Base-by-base conservation (phyloP, 2,113 vertebrate genomes). In the Orcinus orca region DNA sequence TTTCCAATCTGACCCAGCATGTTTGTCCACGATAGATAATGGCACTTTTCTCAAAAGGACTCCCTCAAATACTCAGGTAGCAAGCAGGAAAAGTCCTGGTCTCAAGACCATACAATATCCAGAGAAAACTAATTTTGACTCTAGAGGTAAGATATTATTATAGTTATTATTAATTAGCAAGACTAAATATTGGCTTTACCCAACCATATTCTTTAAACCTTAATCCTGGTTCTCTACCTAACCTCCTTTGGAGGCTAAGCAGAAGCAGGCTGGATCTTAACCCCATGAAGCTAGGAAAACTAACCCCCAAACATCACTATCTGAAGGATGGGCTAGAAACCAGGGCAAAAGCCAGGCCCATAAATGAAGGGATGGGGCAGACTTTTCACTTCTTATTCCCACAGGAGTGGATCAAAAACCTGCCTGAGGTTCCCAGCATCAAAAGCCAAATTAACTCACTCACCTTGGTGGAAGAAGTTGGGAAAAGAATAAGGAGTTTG, bases 1-100 rank as follows among this genome's bases (percentile, higher is more conserved):
- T 84, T 98, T 97, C 97, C 91, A 97, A 60, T 97, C 96, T 97
- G 90, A 96, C 92, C 93, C 96, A 97, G 82, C 1, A 5, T 92
- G 60, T 97, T 96, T 97, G 96, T 97, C 95, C 95, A 90, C 55
- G 96, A 81, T 38, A 95, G 79, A 84, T 90, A 95, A 95, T 31
- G 70, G 84, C 50, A 77, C 81, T 97, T 97, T 96, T 93, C 89
- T 95, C 80, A 87, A 97, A 90, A 94, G 60, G 38, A 80, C 63
- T 97, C 93, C 79, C 76, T 95, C 82, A 97, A 82, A 98, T 47
- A 93, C 65, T 96, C 84, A 92, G 92, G 90, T 71, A 96, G 89
- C 55, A 95, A 93, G 83, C 73, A 97, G 95, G 82, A 96, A 95
- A 93, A 58, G 50, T 90, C 65, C 82, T 96, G 89, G 70, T 96